A percentile compares a stretch with the other conserved stretches of the same genome.
Conservation (phyloP, 2,113 vertebrate genomes). For the Pipa parva region DNA sequence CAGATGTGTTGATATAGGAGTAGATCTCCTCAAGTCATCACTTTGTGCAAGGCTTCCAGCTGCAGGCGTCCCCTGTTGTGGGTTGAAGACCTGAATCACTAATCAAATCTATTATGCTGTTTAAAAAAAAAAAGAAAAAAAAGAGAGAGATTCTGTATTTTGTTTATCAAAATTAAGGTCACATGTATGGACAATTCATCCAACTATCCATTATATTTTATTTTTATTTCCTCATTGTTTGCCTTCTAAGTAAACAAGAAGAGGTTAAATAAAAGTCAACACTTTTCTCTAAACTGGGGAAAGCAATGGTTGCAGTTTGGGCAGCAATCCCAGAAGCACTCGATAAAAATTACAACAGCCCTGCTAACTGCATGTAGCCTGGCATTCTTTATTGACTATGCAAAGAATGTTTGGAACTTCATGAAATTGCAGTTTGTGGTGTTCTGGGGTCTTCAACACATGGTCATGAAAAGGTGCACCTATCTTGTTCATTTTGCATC, state of each 20-base stretch:
- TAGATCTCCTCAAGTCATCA: constrained; percentile 41
- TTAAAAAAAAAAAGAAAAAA: constrained; percentile 41
- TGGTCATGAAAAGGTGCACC: no score
- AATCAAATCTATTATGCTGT: constrained; percentile 29
- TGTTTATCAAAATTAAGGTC: constrained; percentile 18
- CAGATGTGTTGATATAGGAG: constrained; percentile 47
- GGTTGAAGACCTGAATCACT: constrained; percentile 44
- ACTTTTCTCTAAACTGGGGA: constrained; percentile 4
- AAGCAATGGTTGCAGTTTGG: constrained; percentile 21
- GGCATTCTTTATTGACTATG: constrained; percentile 10
- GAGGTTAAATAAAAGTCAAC: constrained; percentile 4
- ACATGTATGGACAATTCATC: background rate
- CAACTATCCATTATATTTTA: constrained; percentile 4
- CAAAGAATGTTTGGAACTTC: background rate
- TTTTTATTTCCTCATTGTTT: constrained; percentile 31
- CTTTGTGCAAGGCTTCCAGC: constrained; percentile 32
- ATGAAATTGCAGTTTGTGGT: background rate
- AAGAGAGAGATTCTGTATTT: constrained; percentile 37
- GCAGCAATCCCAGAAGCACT: constrained; percentile 25
- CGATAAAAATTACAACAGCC: constrained; percentile 3
- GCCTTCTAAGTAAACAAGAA: constrained; percentile 15
- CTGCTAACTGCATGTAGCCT: constrained; percentile 20
- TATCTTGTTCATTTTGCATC: no score
- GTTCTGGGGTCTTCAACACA: no score
- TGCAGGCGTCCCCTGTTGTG: constrained; percentile 46